A percentile compares a stretch with the other conserved stretches of the same genome.
Conservation (phyloP, 1,140 invertebrate species). For the Holcopasites calliopsidis region DNA sequence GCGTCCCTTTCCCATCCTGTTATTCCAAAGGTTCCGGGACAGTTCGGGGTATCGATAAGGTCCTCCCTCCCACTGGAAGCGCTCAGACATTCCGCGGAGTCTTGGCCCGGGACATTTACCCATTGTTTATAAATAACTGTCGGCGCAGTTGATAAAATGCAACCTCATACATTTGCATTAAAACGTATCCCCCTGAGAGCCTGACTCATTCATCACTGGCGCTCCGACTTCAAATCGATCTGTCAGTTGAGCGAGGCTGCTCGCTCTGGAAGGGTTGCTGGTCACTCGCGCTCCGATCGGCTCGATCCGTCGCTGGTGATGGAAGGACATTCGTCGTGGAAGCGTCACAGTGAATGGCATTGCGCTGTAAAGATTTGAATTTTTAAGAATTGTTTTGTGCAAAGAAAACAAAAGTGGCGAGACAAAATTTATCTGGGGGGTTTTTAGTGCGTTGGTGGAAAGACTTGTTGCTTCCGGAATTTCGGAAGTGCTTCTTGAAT, state of each 20-base stretch:
- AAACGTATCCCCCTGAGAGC: slow-evolving; percentile 11
- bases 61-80: background rate
- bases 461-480: too few species aligned
- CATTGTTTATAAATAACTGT: slow-evolving; percentile 50
- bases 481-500: too few species aligned
- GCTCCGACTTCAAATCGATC: slow-evolving; percentile 26
- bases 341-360: too few species aligned
- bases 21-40: background rate
- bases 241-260: slow-evolving; percentile 42
- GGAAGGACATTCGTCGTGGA: background rate
- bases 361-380: too few species aligned
- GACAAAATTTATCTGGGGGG: too few species aligned
- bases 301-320: too few species aligned
- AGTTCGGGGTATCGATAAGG: slow-evolving; percentile 52
- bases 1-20: background rate
- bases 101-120: background rate
- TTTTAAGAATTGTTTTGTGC: too few species aligned
- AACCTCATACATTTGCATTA: slow-evolving; percentile 31
- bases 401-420: too few species aligned
- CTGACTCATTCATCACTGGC: slow-evolving; percentile 45
- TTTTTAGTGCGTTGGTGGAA: too few species aligned
- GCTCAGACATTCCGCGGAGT: background rate
- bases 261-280: slow-evolving; percentile 31
- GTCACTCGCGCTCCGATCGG: background rate
- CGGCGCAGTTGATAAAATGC: slow-evolving; percentile 27